Conservation (phyloP, 2,797 vertebrate species). For the Pangasius larnaudii region DNA sequence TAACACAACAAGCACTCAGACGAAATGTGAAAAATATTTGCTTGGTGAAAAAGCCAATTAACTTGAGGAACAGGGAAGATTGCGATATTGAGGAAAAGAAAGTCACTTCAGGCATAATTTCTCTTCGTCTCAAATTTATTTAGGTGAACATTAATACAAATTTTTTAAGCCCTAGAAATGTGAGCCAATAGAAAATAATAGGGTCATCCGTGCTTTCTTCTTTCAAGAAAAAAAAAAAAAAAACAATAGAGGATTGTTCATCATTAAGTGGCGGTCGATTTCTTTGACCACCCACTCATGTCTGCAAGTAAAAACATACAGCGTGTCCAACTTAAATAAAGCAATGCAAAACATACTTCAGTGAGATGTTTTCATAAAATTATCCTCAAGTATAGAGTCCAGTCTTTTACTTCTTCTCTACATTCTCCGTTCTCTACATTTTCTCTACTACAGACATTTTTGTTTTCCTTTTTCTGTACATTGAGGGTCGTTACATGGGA, state of each 20-base stretch:
- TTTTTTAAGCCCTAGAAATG: background rate
- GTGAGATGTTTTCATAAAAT: background rate
- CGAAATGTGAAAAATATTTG: conserved; percentile 3
- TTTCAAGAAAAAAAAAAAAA: background rate
- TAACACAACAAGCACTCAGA: background rate
- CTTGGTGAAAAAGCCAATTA: background rate
- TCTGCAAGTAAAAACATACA: background rate
- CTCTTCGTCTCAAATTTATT: background rate
- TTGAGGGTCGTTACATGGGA: background rate
- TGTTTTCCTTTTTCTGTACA: background rate
- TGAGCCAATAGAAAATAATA: background rate
- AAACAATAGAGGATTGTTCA: background rate
- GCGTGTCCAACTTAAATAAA: background rate
- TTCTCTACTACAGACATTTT: background rate
- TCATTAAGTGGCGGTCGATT: background rate
- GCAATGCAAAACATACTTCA: background rate
- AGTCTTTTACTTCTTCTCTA: background rate
- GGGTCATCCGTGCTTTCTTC: background rate
- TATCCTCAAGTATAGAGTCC: background rate
- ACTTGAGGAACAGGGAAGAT: background rate
- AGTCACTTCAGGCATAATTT: background rate
- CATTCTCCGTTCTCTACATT: too few relatives aligned
- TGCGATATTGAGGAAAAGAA: background rate
- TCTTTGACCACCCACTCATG: background rate
- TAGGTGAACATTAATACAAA: background rate